Evolutionary conservation across 2,797 vertebrate genomes (phyloP), one percentile per base, ranked within the genome.

Genomic region (Xenops minutus): DNA sequence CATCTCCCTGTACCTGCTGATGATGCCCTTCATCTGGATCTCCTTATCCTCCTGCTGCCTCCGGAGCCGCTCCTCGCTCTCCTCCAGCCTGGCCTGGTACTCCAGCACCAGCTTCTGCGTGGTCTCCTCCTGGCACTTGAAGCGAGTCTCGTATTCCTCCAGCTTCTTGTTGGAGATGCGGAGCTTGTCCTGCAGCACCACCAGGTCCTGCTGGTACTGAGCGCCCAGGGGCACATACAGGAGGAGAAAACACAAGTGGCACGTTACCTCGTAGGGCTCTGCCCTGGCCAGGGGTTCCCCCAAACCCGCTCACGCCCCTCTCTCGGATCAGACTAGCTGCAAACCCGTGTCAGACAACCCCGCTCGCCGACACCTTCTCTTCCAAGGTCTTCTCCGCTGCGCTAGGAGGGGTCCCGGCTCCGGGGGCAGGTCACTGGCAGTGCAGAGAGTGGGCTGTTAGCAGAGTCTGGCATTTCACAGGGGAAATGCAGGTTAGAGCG

Each of bases 21-120:
- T 99, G 97, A 99, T 99, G 97, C 99, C 99, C 96, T 99, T 99
- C 99, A 99, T 99, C 98, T 99, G 99, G 85, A 99, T 98, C 97
- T 99, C 99, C 96, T 99, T 99, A 97, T 99, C 99, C 8, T 99
- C 99, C 97, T 99, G 99, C 98, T 99, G 99, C 75, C 99, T 94
- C 37, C 99, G 98, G 92, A 99, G 98, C 16, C 99, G 97, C 93
- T 99, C 99, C 98, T 99, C 99, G 0, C 99, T 99, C 97, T 99
- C 99, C 97, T 99, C 99, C 97, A 99, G 98, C 83, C 99, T 95
- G 8, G 99, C 98, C 98, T 99, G 99, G 96, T 99, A 99, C 97
- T 99, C 99, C 97, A 99, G 98, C 96, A 99, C 97, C 92, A 99
- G 98, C 97, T 99, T 99, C 98, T 99, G 99, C 0, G 99, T 99